Evolutionary conservation across 23 tunicate genomes (phyloP).

Genomic region (Styela clava): DNA sequence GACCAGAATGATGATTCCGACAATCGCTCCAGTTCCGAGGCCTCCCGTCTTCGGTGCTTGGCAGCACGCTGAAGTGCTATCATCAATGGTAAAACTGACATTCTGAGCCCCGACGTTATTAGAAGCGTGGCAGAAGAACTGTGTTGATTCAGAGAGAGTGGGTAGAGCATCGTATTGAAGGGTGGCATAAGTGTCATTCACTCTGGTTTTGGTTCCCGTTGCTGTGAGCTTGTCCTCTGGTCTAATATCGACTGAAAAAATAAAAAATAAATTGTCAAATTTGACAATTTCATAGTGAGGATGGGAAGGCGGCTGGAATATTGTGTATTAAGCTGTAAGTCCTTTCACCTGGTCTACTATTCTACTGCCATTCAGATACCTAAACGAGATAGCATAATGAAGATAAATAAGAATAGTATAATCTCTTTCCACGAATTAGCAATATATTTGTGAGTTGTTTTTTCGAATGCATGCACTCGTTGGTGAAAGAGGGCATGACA

Average conservation of each 20-base stretch:
- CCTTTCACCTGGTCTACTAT: no score
- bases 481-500: no score
- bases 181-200: neutral
- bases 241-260: neutral
- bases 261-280: no score
- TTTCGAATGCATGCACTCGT: no score
- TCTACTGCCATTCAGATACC: no score
- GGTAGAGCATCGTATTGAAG: neutral
- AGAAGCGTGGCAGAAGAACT: conserved; percentile 11
- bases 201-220: neutral
- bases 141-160: neutral
- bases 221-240: neutral
- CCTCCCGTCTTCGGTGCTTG: conserved; percentile 33
- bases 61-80: conserved; percentile 24
- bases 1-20: conserved; percentile 36
- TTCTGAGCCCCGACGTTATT: neutral
- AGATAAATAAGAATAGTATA: no score
- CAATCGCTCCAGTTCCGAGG: conserved; percentile 36
- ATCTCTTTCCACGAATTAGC: no score
- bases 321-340: no score
- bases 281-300: no score
- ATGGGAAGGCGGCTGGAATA: no score
- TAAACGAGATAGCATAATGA: no score
- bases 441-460: no score
- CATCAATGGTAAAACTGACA: neutral